These are phyloP conservation scores for Ahaetulla prasina DNA, from an alignment of 2,113 vertebrate species.

Conservation along the genomic window DNA sequence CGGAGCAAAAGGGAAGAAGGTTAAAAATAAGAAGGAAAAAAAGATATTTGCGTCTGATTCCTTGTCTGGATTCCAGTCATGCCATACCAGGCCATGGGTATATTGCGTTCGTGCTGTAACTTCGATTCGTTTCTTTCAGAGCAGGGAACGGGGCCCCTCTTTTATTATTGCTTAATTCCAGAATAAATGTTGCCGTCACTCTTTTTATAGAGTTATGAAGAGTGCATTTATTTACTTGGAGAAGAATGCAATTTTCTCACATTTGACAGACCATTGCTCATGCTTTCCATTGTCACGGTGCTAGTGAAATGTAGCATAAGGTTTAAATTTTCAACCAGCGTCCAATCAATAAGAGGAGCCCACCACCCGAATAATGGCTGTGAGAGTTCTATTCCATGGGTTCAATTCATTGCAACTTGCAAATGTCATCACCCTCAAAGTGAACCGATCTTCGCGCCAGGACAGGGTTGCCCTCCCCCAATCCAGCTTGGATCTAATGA, in stretches of 20 bases:
- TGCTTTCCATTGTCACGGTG: slow-evolving; percentile 63
- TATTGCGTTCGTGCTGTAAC: slow-evolving; percentile 35
- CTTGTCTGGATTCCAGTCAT: not conserved
- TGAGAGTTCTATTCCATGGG: slow-evolving; percentile 49
- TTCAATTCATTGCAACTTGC: slow-evolving; percentile 48
- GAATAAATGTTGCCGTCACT: slow-evolving; percentile 62
- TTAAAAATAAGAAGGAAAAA: not conserved
- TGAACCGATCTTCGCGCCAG: slow-evolving; percentile 48
- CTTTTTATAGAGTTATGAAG: slow-evolving; percentile 60
- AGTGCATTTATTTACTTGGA: slow-evolving; percentile 68
- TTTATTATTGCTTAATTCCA: slow-evolving; percentile 63
- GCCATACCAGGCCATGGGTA: slow-evolving; percentile 34
- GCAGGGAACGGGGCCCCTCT: slow-evolving; percentile 46
- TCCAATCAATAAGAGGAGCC: slow-evolving; percentile 54
- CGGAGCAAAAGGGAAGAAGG: not conserved
- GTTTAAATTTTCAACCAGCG: slow-evolving; percentile 53
- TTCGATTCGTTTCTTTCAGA: slow-evolving; percentile 15
- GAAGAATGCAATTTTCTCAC: slow-evolving; percentile 55
- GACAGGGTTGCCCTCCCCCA: slow-evolving; percentile 27
- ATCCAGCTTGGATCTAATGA: slow-evolving; percentile 44
- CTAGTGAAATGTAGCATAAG: slow-evolving; percentile 69
- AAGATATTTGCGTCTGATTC: not conserved
- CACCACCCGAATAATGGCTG: slow-evolving; percentile 33
- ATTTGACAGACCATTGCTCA: slow-evolving; percentile 62
- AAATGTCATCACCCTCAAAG: slow-evolving; percentile 59